These are phyloP conservation scores for Morpho deidamia DNA, from an alignment of 2,888 invertebrate species.

Conservation along the genomic window DNA sequence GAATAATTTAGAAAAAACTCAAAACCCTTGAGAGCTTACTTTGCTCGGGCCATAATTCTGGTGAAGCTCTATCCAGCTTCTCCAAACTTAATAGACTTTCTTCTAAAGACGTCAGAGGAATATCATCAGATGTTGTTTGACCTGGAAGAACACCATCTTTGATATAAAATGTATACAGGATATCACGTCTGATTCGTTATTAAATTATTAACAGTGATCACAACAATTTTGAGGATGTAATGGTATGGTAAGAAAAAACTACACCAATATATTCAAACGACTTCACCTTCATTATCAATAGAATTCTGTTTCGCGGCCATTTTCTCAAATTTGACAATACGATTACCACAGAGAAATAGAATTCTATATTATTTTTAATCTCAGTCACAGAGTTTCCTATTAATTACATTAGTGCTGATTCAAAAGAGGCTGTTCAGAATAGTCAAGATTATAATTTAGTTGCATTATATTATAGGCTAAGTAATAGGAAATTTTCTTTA, in stretches of 20 bases:
- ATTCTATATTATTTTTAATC: not conserved
- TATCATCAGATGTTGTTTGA: conserved; percentile 64
- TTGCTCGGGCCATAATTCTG: conserved; percentile 97
- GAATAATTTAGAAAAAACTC: not conserved
- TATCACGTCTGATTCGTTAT: no score
- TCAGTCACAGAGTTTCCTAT: no score
- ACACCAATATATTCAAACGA: not conserved
- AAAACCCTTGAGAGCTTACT: conserved; percentile 78
- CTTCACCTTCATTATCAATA: conserved; percentile 80
- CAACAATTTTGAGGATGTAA: not conserved
- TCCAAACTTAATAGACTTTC: conserved; percentile 92
- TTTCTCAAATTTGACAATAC: conserved; percentile 57
- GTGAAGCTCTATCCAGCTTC: conserved; percentile 95
- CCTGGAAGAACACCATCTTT: conserved; percentile 35
- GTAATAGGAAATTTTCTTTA: no score
- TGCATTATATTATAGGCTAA: no score
- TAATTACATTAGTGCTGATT: no score
- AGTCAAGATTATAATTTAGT: no score
- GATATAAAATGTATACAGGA: not conserved
- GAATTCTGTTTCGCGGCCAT: conserved; percentile 84
- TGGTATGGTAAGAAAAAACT: not conserved
- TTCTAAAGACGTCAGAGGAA: conserved; percentile 78
- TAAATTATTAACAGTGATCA: not conserved
- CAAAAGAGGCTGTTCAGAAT: no score
- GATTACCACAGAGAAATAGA: conserved; percentile 16